Conservation (phyloP, 2,888 invertebrate genomes). For the Dryococelus australis region DNA sequence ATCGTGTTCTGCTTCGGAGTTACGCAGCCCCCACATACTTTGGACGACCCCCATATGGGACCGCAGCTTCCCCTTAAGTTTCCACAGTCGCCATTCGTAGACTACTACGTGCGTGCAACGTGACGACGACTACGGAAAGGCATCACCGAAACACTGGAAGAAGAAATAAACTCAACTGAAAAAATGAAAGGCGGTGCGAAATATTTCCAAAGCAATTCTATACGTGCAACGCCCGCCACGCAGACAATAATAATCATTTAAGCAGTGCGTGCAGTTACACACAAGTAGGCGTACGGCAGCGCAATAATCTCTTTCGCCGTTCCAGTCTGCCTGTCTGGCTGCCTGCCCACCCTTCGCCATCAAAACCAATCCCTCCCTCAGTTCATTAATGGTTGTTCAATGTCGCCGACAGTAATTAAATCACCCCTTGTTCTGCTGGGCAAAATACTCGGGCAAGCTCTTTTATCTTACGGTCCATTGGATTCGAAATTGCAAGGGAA, state of each 20-base stretch:
- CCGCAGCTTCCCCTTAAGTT: no score
- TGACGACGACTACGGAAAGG: no score
- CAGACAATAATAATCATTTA: not conserved
- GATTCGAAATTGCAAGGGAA: not conserved
- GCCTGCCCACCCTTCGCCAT: not conserved
- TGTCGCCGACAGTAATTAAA: conserved; percentile 11
- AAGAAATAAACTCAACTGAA: no score
- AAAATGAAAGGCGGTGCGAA: no score
- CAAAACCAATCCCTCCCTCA: not conserved
- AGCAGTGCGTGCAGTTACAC: not conserved
- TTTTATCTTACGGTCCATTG: not conserved
- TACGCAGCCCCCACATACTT: no score
- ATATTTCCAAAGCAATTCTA: no score
- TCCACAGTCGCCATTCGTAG: no score
- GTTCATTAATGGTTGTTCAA: conserved; percentile 1
- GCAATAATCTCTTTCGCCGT: not conserved
- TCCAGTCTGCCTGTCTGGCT: not conserved
- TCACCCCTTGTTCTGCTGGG: not conserved
- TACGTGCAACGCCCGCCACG: no score
- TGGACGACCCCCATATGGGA: no score
- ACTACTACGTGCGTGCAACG: no score
- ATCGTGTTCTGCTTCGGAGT: no score
- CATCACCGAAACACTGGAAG: no score
- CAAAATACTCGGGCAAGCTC: not conserved
- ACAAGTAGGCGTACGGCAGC: not conserved